Base-by-base conservation (phyloP, 2,113 vertebrate genomes). In the Ptilonorhynchus violaceus region DNA sequence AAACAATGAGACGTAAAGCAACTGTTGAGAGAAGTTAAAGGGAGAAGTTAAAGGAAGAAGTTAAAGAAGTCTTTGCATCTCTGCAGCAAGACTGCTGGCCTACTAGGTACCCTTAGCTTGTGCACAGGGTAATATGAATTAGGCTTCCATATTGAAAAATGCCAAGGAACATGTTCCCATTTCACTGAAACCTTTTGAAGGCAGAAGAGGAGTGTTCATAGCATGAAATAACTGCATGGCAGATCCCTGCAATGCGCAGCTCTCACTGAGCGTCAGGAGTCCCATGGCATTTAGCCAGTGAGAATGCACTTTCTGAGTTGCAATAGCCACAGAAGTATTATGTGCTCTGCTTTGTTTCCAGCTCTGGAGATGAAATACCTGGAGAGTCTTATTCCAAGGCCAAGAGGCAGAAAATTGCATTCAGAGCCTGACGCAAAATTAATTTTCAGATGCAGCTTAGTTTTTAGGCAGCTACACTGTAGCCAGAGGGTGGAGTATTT, bases 261-360 rank as follows among this genome's bases (percentile, higher is more conserved):
- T 81, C 55, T 75, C 60, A 15, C 42, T 31, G 47, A 19, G 24
- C 69, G 35, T n/a, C 50, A 49, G 33, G 39, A 82, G 46, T 75
- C 66, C 55, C 35, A 13, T 88, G 62, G 55, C 24, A 19, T 58
- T 66, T 50, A 67, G 50, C 56, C 60, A 39, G n/a, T 9, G 1
- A 13, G 20, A 62, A 53, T 17, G 37, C 24, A 28, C 14, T 58
- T 46, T 16, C 11, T 67, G 60, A 92, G 56, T 35, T 74, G 58
- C 8, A 4, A 52, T 27, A 33, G 16, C 24, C 50, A 21, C 14
- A 39, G 16, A 56, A 31, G 14, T 37, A 41, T 30, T 6, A 6
- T 2, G 0, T 0, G 0, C 47, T 70, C 59, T 0, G 0, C 35
- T 70, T 70, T 31, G 8, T 84, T 78, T 59, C 46, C 13, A 5